phyloP scores from a whole-genome alignment of 2,888 invertebrate genomes.

The Xanthostigma xanthostigma region DNA sequence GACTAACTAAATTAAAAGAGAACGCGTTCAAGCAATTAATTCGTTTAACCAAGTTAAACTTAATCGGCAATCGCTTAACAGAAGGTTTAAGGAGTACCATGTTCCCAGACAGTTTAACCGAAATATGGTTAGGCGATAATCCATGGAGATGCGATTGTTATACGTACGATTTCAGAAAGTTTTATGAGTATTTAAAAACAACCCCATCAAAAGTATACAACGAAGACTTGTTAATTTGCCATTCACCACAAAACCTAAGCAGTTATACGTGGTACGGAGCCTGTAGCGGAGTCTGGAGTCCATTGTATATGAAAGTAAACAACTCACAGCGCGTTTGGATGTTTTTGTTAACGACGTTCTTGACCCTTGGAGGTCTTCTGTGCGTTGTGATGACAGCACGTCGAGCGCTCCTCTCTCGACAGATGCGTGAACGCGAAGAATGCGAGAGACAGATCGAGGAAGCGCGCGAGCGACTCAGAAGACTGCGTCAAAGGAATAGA shows the following conservation, averaged over 20 bases:
- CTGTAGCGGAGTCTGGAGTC: slow-evolving; percentile 47
- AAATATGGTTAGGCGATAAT: slow-evolving; percentile 51
- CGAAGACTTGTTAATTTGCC: slow-evolving; percentile 40
- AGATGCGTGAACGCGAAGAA: slow-evolving; percentile 31
- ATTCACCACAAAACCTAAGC: slow-evolving; percentile 43
- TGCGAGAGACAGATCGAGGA: slow-evolving; percentile 39
- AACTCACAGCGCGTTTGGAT: slow-evolving; percentile 36
- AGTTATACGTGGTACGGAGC: slow-evolving; percentile 55
- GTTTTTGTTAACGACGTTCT: slow-evolving; percentile 38
- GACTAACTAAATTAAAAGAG: slow-evolving; percentile 44
- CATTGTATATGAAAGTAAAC: slow-evolving; percentile 22
- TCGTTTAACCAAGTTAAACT: slow-evolving; percentile 40
- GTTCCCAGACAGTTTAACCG: slow-evolving; percentile 42
- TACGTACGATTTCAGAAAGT: slow-evolving; percentile 40
- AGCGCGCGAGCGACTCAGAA: slow-evolving; percentile 35
- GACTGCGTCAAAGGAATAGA: slow-evolving; percentile 32
- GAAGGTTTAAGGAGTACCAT: slow-evolving; percentile 39
- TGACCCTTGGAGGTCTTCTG: slow-evolving; percentile 36
- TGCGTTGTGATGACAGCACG: slow-evolving; percentile 37
- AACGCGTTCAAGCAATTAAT: slow-evolving; percentile 45
- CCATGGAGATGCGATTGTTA: slow-evolving; percentile 63
- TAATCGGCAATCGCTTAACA: slow-evolving; percentile 58
- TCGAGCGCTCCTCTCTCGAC: slow-evolving; percentile 38
- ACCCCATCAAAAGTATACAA: slow-evolving; percentile 38
- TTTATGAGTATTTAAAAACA: slow-evolving; percentile 43